Percentiles rank a stretch among this genome's conserved stretches.
These are phyloP conservation scores for Nasonia longicornis DNA, from an alignment of 1,140 invertebrate species.

Conservation along the genomic window DNA sequence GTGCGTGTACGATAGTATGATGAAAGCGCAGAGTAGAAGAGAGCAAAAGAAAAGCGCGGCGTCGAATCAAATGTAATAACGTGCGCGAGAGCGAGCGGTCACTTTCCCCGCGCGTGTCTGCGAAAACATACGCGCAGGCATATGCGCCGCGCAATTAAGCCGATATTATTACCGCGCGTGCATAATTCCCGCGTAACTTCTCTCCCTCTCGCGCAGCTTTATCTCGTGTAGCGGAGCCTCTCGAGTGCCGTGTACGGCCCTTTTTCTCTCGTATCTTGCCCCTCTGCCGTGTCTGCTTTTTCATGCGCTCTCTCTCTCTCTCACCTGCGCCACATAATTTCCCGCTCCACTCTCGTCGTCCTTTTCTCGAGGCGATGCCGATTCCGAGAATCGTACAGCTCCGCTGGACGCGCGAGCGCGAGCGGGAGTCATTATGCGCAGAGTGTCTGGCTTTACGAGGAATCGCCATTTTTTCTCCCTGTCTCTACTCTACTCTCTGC, in stretches of 20 bases:
- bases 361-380: not conserved
- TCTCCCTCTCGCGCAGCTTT: slow-evolving; percentile 29
- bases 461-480: slow-evolving; percentile 1
- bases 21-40: no score
- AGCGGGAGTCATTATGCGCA: slow-evolving; percentile 19
- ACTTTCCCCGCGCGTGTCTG: not conserved
- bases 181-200: slow-evolving; percentile 52
- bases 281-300: not conserved
- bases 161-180: slow-evolving; percentile 55
- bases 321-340: slow-evolving; percentile 50
- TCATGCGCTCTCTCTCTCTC: slow-evolving; percentile 29
- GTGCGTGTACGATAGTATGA: no score
- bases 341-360: slow-evolving; percentile 36
- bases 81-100: not conserved
- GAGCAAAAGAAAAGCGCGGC: not conserved
- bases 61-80: not conserved
- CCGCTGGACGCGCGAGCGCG: not conserved
- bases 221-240: slow-evolving; percentile 18
- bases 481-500: not conserved
- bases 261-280: not conserved
- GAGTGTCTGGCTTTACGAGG: slow-evolving; percentile 1
- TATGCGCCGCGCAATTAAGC: slow-evolving; percentile 53
- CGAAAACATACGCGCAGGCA: not conserved
- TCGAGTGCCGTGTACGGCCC: slow-evolving; percentile 23
- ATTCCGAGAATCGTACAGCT: slow-evolving; percentile 10